Evolutionary conservation across 1,140 invertebrate genomes (phyloP), one percentile per base, ranked within the genome.

Genomic region (Oryctes rhinoceros): DNA sequence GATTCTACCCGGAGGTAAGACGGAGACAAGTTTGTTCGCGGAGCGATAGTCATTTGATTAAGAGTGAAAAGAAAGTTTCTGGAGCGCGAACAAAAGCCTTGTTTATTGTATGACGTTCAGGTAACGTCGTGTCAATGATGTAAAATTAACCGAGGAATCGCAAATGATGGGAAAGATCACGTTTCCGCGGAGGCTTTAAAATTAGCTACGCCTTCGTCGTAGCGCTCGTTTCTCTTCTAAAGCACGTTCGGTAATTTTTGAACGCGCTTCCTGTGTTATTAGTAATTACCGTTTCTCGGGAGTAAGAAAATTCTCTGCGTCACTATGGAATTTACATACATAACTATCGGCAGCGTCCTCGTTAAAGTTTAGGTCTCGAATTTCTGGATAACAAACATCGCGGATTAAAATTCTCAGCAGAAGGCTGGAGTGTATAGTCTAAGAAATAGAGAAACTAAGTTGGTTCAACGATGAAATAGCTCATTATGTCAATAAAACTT

Each of bases 81-180:
- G 53, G 3, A 3, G 6, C 53, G 18, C 53, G 53, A 59, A 59
- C 53, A 59, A 59, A 59, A 59, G 53, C 13, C 53, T 18, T 59
- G 53, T 59, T 59, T 59, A 59, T 59, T 59, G 53, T 18, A 59
- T 18, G 53, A 18, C 15, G 53, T 18, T 59, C 53, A 59, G 53
- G 53, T 59, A 59, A 59, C 53, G 15, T 59, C 53, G 53, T 59
- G 53, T 59, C 53, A 59, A 59, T 59, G 53, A 59, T n/a, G 53
- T 59, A 59, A 59, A 59, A 59, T 59, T 59, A 59, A 59, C 53
- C 53, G 53, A 59, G 53, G 53, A 59, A 59, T 59, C 15, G 53
- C 53, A 59, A 59, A 59, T 59, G 53, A 59, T 59, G 53, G 53
- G 53, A 59, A 59, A 59, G 15, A 59, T 59, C 53, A 59, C 53